Conservation (phyloP, 2,113 vertebrate genomes). For the Mungos mungo region DNA sequence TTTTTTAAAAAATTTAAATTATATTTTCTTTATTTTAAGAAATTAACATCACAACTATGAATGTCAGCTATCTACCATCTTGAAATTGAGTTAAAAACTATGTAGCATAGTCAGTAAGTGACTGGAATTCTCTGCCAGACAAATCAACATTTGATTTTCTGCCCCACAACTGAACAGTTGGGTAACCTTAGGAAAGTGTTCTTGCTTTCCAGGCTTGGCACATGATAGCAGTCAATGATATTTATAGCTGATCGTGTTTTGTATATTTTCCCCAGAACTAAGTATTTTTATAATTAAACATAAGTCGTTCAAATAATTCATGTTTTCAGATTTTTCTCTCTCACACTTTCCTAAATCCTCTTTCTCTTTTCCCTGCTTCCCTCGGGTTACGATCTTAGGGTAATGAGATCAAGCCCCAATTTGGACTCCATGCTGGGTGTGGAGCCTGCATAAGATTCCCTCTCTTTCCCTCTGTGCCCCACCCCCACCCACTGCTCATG, state of each 20-base stretch:
- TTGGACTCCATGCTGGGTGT: too few species aligned
- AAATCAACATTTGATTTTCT: background rate
- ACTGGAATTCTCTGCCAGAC: background rate
- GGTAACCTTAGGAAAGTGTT: background rate
- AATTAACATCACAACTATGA: background rate
- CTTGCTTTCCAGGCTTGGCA: background rate
- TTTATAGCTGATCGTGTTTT: background rate
- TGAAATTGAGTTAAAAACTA: background rate
- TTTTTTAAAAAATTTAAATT: background rate
- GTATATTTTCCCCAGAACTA: background rate
- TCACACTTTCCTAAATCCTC: too few species aligned
- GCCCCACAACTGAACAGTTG: background rate
- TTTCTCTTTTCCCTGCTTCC: too few species aligned
- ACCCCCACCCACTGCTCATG: too few species aligned
- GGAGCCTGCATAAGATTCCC: too few species aligned
- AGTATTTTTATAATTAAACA: background rate
- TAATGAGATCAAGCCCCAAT: too few species aligned
- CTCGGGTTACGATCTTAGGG: too few species aligned
- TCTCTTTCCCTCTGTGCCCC: too few species aligned
- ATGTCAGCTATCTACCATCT: background rate
- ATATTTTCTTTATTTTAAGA: constrained; percentile 7
- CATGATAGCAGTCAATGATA: background rate
- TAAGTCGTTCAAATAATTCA: background rate
- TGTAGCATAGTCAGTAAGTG: background rate
- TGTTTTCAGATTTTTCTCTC: too few species aligned